Conservation (phyloP, 2,113 vertebrate species). For the Bubo scandiacus region DNA sequence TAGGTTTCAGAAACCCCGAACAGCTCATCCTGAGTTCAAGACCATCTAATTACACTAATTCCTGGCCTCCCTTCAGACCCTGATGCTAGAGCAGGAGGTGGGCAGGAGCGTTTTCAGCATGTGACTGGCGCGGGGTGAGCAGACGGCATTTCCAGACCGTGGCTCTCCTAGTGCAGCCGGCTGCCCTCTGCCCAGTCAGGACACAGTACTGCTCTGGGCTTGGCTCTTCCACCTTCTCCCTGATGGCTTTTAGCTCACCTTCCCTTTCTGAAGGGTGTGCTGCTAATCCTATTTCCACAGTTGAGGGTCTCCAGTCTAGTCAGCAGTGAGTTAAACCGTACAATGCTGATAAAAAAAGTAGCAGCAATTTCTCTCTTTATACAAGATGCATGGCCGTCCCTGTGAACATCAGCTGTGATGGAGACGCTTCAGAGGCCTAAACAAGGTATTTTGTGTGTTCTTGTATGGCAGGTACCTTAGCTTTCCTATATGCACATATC, state of each 20-base stretch:
- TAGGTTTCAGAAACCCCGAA: not conserved
- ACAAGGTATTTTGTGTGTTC: not conserved
- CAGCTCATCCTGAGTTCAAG: not conserved
- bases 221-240: not conserved
- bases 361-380: not conserved
- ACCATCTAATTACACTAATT: not conserved
- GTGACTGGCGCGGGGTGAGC: rapidly evolving
- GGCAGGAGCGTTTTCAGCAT: rapidly evolving
- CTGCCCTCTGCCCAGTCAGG: not conserved
- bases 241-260: not conserved
- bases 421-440: not conserved
- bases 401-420: not conserved
- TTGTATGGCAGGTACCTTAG: not conserved
- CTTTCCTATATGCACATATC: not conserved
- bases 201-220: not conserved
- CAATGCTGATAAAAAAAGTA: not conserved
- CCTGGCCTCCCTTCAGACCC: not conserved
- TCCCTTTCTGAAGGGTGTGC: not conserved
- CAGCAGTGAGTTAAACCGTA: rapidly evolving
- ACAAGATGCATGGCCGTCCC: not conserved
- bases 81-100: not conserved
- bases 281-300: not conserved
- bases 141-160: rapidly evolving
- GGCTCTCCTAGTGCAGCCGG: rapidly evolving
- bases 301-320: not conserved